A percentile compares a stretch with the other conserved stretches of the same genome.
Conservation (phyloP, 2,888 invertebrate species). For the Ectemnius lituratus region DNA sequence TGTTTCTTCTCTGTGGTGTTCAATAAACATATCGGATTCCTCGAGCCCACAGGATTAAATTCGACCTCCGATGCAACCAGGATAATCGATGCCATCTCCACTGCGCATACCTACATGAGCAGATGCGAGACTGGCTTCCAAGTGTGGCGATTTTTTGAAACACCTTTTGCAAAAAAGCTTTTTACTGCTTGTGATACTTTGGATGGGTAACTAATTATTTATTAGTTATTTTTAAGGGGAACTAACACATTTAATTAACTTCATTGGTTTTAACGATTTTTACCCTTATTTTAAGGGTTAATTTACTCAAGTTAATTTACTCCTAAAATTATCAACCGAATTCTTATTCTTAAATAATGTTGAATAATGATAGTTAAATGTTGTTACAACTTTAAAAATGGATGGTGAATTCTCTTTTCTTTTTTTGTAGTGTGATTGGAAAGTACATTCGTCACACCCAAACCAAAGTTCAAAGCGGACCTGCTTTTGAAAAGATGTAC, state of each 20-base stretch:
- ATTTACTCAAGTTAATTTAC: too few species aligned
- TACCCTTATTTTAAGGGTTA: too few species aligned
- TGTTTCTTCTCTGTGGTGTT: constrained; percentile 77
- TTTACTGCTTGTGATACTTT: constrained; percentile 82
- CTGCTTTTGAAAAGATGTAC: constrained; percentile 41
- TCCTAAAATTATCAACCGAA: too few species aligned
- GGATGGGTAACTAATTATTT: constrained; percentile 78
- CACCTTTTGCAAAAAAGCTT: constrained; percentile 81
- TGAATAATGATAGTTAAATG: neutral
- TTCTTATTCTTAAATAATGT: neutral
- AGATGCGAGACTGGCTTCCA: constrained; percentile 84
- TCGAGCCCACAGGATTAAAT: constrained; percentile 79
- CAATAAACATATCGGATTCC: constrained; percentile 82
- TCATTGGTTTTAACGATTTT: too few species aligned
- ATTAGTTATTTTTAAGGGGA: neutral
- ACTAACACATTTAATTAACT: neutral
- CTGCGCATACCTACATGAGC: constrained; percentile 81
- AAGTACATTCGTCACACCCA: constrained; percentile 80
- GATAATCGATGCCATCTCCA: constrained; percentile 80
- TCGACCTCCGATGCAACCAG: constrained; percentile 80
- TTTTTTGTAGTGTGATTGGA: constrained; percentile 79
- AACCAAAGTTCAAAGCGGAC: constrained; percentile 69
- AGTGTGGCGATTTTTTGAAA: constrained; percentile 83
- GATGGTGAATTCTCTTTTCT: neutral
- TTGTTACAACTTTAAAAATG: neutral